Evolutionary conservation across 1,140 invertebrate species (phyloP).

Genomic region (Aporrectodea caliginosa): DNA sequence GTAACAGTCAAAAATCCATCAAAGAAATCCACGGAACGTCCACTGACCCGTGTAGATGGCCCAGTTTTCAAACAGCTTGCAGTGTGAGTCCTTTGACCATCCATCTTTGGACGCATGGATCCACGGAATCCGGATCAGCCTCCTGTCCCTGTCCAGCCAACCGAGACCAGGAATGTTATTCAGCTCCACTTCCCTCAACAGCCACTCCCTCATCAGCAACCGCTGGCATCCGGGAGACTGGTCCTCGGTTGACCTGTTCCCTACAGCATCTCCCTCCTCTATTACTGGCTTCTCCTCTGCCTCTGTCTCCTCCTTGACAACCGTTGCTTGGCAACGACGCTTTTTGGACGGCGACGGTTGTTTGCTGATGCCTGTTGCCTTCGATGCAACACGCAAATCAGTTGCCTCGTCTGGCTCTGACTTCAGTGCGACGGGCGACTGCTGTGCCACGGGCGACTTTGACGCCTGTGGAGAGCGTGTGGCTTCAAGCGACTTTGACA

Average conservation of each 20-base stretch:
- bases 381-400: too few relatives aligned
- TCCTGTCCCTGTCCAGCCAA: slow-evolving; percentile 33
- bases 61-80: slow-evolving; percentile 42
- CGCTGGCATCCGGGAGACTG: not conserved
- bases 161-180: not conserved
- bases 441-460: not conserved
- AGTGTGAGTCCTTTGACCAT: slow-evolving; percentile 38
- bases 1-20: too few relatives aligned
- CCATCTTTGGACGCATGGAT: slow-evolving; percentile 45
- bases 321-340: too few relatives aligned
- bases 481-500: not conserved
- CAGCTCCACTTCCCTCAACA: not conserved
- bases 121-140: slow-evolving; percentile 44
- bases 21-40: too few relatives aligned
- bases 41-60: slow-evolving; percentile 42
- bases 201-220: not conserved
- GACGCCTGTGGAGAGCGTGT: not conserved
- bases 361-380: too few relatives aligned
- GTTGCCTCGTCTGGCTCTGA: not conserved
- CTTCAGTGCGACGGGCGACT: not conserved
- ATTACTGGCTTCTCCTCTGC: too few relatives aligned
- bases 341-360: too few relatives aligned
- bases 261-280: not conserved
- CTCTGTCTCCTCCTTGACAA: too few relatives aligned
- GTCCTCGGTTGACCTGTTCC: not conserved